Evolutionary conservation across 2,888 invertebrate species (phyloP), one percentile per base, ranked within the genome.

Genomic region (Dryomyza anilis): DNA sequence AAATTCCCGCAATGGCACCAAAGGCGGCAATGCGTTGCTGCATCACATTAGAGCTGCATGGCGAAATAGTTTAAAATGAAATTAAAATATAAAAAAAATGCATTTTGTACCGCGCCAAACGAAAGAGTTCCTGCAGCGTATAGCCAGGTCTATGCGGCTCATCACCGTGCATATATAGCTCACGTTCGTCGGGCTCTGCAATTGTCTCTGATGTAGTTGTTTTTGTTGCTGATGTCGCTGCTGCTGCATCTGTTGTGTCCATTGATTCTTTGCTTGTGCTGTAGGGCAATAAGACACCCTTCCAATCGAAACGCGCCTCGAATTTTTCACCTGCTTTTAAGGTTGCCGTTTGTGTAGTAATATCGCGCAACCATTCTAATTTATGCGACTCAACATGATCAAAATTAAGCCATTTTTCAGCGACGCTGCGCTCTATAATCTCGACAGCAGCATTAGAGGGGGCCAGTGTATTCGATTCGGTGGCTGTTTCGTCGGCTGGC

Each of bases 141-240:
- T 97, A 98, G 0, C 97, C 97, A 2, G 97, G 93, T 67, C 95
- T 86, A 67, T 91, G 91, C 7, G 95, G 92, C 80, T 98, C 97
- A 70, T 94, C 92, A 0, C 96, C 96, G 82, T 98, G 98, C 81
- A 97, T 93, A 82, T 95, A 95, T 16, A 98, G 85, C 45, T 89
- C 90, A 27, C 87, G 80, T 4, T 81, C 76, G 68, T 87, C 87
- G 55, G 85, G 85, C 57, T 55, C 53, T 8, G 27, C 12, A n/a
- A n/a, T n/a, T n/a, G n/a, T n/a, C n/a, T n/a, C n/a, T n/a, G n/a
- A n/a, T n/a, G n/a, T n/a, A n/a, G n/a, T n/a, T 0, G 45, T 48
- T 10, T 14, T 5, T n/a, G 33, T 45, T 1, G 19, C 29, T 12
- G 36, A 59, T 14, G 59, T 29, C 23, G 57, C 52, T 19, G 57